A percentile compares a stretch with the other conserved stretches of the same genome.
Conservation (phyloP, 30 jellyfish, hydroid and myxozoan genomes). For the Aurelia sp. region DNA sequence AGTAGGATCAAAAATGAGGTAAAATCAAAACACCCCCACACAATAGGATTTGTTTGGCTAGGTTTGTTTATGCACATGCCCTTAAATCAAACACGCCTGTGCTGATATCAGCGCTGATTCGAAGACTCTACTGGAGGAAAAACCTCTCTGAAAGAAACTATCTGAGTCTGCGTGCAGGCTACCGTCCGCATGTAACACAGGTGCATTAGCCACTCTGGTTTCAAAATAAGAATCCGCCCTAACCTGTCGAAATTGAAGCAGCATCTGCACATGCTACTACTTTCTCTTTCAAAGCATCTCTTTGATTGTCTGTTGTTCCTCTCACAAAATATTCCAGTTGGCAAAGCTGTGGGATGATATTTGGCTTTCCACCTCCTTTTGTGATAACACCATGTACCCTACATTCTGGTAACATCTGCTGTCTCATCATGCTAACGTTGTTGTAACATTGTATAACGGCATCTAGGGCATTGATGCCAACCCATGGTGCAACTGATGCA, state of each 20-base stretch:
- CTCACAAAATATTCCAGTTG: conserved; percentile 71
- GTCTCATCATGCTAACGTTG: conserved; percentile 93
- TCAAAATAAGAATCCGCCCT: neutral
- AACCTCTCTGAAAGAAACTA: no score
- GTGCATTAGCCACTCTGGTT: no score
- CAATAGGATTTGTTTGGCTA: no score
- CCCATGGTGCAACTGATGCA: conserved; percentile 98
- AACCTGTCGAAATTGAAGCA: conserved; percentile 93
- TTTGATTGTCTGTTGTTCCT: conserved; percentile 74
- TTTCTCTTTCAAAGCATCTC: conserved; percentile 54
- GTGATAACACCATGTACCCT: conserved; percentile 86
- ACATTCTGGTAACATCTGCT: conserved; percentile 84
- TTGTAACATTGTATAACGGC: conserved; percentile 94
- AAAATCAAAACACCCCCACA: no score
- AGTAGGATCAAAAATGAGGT: no score
- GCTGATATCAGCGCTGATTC: no score
- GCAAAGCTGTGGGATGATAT: conserved; percentile 80
- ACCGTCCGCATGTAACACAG: no score
- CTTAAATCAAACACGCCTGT: no score
- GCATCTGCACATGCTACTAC: conserved; percentile 86
- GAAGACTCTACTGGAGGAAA: no score
- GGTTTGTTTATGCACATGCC: no score
- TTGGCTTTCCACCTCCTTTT: conserved; percentile 95
- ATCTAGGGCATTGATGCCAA: conserved; percentile 96
- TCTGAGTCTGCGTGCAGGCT: no score